Base-by-base conservation (phyloP, 1,140 invertebrate genomes). In the Drosophila insularis region DNA sequence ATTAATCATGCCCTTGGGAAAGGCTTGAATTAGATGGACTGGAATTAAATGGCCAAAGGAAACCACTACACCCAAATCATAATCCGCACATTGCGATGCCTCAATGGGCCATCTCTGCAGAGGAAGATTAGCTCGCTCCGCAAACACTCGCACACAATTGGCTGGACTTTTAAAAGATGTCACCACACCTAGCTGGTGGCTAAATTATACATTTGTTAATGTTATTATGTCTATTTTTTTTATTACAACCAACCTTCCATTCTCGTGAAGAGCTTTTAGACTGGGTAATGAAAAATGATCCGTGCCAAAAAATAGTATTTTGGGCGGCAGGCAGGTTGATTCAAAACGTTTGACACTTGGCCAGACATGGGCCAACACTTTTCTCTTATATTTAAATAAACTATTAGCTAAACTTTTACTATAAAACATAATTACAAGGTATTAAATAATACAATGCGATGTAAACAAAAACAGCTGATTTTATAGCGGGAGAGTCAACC, bases 1-100 rank as follows among this genome's bases (percentile, higher is more conserved):
- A 93, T 98, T 98, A 40, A 98, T 92, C 93, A 98, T 97, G 13
- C 98, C 98, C 94, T 94, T 75, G 39, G 94, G 93, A 91, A 96
- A 95, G 31, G 92, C 90, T 50, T 94, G 90, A 31, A 96, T 96
- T 2, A 96, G 91, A 13, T 90, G 63, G 63, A 93, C 80, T 4
- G 95, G 95, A 86, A 96, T 96, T 60, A 96, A 85, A 91, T 95
- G 93, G 0, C 95, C 95, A 93, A 96, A 96, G 1, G 95, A 95
- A 1, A 95, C 95, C 32, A 96, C 94, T 54, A 96, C 80, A 23
- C 95, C 95, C 56, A 96, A 89, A 79, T 96, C 93, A 92, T 94
- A 95, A 35, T 93, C 78, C 19, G 85, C 59, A 54, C 80, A 81
- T 10, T 90, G 50, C 10, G 68, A 35, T 2, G 81, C 64, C 17